Evolutionary conservation across 2,888 invertebrate genomes (phyloP).

Genomic region (Dicranocentrus wangi): DNA sequence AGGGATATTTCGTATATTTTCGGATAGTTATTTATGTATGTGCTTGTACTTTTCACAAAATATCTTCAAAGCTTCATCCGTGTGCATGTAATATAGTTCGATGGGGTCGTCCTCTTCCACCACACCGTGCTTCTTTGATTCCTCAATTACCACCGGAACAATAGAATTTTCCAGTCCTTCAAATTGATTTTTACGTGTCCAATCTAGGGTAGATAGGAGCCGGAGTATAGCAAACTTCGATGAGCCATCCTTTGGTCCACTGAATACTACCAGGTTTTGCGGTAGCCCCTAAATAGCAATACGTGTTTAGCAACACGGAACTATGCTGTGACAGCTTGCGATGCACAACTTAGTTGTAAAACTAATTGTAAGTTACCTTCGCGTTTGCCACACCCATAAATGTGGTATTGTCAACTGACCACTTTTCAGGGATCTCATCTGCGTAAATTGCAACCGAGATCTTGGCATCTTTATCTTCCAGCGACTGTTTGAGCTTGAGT

Average conservation of each 20-base stretch:
- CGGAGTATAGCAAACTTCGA: slow-evolving; percentile 29
- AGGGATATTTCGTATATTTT: not conserved
- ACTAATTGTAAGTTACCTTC: no score
- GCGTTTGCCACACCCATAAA: slow-evolving; percentile 51
- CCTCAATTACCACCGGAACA: slow-evolving; percentile 19
- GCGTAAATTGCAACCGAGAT: slow-evolving; percentile 37
- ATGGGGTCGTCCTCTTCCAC: slow-evolving; percentile 59
- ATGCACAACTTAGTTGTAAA: no score
- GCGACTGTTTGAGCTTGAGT: slow-evolving; percentile 36
- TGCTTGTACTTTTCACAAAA: slow-evolving; percentile 16
- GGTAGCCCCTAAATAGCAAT: slow-evolving; percentile 61
- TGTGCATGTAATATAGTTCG: slow-evolving; percentile 43
- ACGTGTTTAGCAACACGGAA: no score
- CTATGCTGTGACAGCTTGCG: not conserved
- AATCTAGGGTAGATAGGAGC: slow-evolving; percentile 44
- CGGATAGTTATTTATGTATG: not conserved
- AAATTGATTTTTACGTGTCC: slow-evolving; percentile 61
- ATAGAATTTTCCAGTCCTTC: slow-evolving; percentile 60
- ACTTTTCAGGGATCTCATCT: slow-evolving; percentile 11
- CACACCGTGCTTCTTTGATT: slow-evolving; percentile 35
- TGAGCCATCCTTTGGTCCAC: slow-evolving; percentile 30
- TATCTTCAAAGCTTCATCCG: slow-evolving; percentile 32
- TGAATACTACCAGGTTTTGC: slow-evolving; percentile 53
- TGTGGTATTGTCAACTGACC: slow-evolving; percentile 35
- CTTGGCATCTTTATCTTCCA: not conserved